These are phyloP conservation scores for Danio choprae DNA, from an alignment of 2,797 vertebrate species.

Conservation along the genomic window DNA sequence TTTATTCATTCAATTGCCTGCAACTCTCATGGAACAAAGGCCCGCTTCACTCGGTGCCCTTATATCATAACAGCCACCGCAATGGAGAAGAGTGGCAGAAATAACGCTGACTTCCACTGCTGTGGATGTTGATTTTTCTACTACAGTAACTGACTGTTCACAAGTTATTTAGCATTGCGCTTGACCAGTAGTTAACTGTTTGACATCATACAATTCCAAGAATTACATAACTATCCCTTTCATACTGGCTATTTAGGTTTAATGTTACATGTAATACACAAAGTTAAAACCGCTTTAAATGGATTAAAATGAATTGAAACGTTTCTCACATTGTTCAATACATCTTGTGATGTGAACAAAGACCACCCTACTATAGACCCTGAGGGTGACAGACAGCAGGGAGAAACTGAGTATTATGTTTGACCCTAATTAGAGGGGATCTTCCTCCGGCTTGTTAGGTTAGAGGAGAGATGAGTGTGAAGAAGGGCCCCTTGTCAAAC, in stretches of 20 bases:
- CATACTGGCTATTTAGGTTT: neutral
- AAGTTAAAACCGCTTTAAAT: neutral
- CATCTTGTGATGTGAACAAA: conserved; percentile 20
- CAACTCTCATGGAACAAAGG: conserved; percentile 55
- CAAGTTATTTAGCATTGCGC: conserved; percentile 15
- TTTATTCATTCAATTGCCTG: conserved; percentile 74
- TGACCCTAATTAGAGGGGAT: conserved; percentile 61
- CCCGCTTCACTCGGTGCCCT: conserved; percentile 58
- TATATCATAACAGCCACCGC: conserved; percentile 55
- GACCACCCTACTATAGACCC: neutral
- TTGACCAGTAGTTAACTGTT: neutral
- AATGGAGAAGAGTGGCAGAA: conserved; percentile 44
- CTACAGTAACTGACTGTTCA: conserved; percentile 37
- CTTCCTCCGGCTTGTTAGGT: conserved; percentile 34
- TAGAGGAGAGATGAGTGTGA: conserved; percentile 7
- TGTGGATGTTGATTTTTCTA: conserved; percentile 47
- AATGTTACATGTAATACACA: neutral
- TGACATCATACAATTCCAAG: conserved; percentile 22
- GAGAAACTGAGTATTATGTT: conserved; percentile 39
- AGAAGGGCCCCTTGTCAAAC: conserved; percentile 39
- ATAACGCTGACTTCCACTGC: conserved; percentile 48
- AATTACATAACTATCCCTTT: conserved; percentile 15
- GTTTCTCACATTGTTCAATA: neutral
- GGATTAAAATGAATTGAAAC: neutral
- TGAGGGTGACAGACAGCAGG: conserved; percentile 37